A percentile compares a stretch with the other conserved stretches of the same genome.
Evolutionary conservation across 2,888 invertebrate species (phyloP).

Genomic region (Protophormia terraenovae): DNA sequence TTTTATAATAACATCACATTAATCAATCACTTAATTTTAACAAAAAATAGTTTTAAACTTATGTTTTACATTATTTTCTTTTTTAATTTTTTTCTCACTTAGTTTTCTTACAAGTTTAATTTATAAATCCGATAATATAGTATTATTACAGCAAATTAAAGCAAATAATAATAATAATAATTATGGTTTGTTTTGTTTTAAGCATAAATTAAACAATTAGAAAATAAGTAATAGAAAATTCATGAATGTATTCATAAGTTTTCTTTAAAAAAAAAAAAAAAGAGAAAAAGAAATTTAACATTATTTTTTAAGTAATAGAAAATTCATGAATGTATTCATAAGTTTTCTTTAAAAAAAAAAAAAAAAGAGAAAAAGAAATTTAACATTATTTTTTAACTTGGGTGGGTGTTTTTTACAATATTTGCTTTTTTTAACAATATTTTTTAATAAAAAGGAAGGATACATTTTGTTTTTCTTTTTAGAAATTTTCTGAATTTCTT

Average conservation of each 20-base stretch:
- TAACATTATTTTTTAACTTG: not conserved
- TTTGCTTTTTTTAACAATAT: not conserved
- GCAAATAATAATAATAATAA: too few species aligned
- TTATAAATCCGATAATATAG: conserved; percentile 2
- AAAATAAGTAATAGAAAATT: too few species aligned
- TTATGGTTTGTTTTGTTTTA: too few species aligned
- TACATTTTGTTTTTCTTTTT: not conserved
- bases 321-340: not conserved
- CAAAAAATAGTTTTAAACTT: conserved; percentile 42
- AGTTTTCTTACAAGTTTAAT: not conserved
- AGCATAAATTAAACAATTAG: too few species aligned
- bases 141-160: not conserved
- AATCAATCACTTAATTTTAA: conserved; percentile 59
- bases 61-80: conserved; percentile 33
- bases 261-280: not conserved
- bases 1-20: conserved; percentile 58
- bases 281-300: not conserved
- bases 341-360: not conserved
- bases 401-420: conserved; percentile 23
- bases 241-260: too few species aligned
- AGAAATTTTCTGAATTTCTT: not conserved
- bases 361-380: not conserved
- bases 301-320: not conserved
- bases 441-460: not conserved
- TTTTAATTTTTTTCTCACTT: conserved; percentile 16